phyloP scores from a whole-genome alignment of 2,888 invertebrate species.

The Lasius fuliginosus region DNA sequence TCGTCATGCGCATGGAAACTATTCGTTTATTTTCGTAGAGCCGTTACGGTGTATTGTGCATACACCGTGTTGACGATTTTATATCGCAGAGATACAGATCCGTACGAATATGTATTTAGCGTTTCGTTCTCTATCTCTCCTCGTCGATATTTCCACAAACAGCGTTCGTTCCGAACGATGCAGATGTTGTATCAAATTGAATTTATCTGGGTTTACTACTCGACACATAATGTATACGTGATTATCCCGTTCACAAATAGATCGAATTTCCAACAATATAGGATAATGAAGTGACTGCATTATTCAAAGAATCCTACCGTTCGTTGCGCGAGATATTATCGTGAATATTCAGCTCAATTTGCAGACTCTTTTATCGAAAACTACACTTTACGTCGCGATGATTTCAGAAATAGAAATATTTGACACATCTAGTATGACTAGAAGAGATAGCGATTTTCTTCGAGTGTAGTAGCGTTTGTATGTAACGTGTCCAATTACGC shows the following conservation, averaged over 20 bases:
- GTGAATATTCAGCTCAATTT: slow-evolving; percentile 30
- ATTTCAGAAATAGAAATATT: slow-evolving; percentile 10
- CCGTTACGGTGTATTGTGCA: background rate
- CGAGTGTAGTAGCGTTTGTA: background rate
- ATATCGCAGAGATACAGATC: background rate
- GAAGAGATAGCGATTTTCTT: background rate
- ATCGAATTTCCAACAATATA: slow-evolving; percentile 50
- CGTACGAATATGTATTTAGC: background rate
- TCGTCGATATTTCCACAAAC: background rate
- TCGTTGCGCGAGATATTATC: slow-evolving; percentile 7
- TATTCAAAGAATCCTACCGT: slow-evolving; percentile 40
- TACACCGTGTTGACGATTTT: slow-evolving; percentile 6
- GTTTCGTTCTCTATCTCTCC: background rate
- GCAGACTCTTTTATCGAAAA: background rate
- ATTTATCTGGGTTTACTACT: slow-evolving; percentile 42
- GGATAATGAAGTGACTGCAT: slow-evolving; percentile 45
- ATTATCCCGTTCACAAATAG: slow-evolving; percentile 50
- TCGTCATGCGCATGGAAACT: slow-evolving; percentile 23
- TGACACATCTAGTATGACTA: background rate
- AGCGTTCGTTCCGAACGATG: slow-evolving; percentile 16
- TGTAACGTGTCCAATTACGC: background rate
- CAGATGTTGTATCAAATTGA: slow-evolving; percentile 34
- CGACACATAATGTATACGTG: slow-evolving; percentile 40
- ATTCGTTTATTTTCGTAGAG: slow-evolving; percentile 39
- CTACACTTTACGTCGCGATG: background rate